A percentile compares a stretch with the other conserved stretches of the same genome.
Conservation (phyloP, 2,888 invertebrate species). For the Pyrgus malvae region DNA sequence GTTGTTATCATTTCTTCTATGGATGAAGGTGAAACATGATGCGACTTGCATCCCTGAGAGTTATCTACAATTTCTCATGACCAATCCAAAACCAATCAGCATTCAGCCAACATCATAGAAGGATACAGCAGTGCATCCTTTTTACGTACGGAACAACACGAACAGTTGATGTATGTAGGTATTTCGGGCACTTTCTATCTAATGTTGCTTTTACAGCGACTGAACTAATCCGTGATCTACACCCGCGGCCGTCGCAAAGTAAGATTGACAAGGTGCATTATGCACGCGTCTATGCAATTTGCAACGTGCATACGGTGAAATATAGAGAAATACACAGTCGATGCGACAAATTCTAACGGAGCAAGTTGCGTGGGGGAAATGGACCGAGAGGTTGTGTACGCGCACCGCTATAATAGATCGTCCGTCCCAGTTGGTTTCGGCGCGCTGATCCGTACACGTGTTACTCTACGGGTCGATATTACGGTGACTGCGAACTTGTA, state of each 20-base stretch:
- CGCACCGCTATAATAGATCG: slow-evolving; percentile 77
- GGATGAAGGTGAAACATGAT: no score
- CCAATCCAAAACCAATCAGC: no score
- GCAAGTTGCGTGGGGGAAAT: slow-evolving; percentile 79
- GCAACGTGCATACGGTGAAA: slow-evolving; percentile 29
- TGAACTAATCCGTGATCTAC: neutral
- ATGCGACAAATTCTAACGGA: slow-evolving; percentile 65
- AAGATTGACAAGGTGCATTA: slow-evolving; percentile 19
- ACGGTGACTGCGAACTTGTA: slow-evolving; percentile 42
- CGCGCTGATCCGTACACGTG: slow-evolving; percentile 76
- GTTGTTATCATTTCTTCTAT: neutral
- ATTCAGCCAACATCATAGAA: no score
- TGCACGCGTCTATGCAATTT: slow-evolving; percentile 9
- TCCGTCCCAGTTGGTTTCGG: slow-evolving; percentile 78
- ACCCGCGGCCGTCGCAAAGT: slow-evolving; percentile 3
- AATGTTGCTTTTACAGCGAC: slow-evolving; percentile 4
- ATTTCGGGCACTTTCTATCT: neutral
- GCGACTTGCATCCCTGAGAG: no score
- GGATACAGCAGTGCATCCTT: no score
- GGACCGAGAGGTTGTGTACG: slow-evolving; percentile 74
- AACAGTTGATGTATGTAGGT: no score
- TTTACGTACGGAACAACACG: no score
- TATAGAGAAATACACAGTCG: slow-evolving; percentile 44
- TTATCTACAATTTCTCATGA: no score
- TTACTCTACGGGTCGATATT: slow-evolving; percentile 37